phyloP scores from a whole-genome alignment of 2,888 invertebrate species.

The Chrysolina oricalcia region DNA sequence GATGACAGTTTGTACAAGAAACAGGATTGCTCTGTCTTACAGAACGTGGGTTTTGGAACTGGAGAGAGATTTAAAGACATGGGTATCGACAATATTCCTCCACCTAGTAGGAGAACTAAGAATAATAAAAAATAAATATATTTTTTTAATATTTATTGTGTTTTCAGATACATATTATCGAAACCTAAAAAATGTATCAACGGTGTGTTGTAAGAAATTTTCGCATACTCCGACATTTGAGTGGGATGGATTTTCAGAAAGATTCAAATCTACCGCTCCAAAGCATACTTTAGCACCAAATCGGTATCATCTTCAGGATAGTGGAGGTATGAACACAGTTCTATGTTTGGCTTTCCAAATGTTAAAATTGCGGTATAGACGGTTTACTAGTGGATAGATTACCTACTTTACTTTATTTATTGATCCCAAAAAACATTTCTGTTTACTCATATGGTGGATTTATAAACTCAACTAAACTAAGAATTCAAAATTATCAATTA shows the following conservation, averaged over 20 bases:
- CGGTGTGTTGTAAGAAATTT: slow-evolving; percentile 51
- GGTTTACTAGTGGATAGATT: too few relatives aligned
- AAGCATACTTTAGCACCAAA: slow-evolving; percentile 63
- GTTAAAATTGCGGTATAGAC: too few relatives aligned
- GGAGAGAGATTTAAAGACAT: slow-evolving; percentile 45
- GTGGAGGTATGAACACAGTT: slow-evolving; percentile 41
- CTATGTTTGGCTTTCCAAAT: too few relatives aligned
- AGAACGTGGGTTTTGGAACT: slow-evolving; percentile 55
- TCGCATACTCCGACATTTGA: slow-evolving; percentile 63
- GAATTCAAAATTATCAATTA: too few relatives aligned
- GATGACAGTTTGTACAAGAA: slow-evolving; percentile 49
- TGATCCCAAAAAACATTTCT: too few relatives aligned
- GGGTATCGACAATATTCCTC: slow-evolving; percentile 41
- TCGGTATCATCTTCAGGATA: slow-evolving; percentile 60
- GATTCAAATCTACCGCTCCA: slow-evolving; percentile 61
- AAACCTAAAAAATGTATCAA: slow-evolving; percentile 34
- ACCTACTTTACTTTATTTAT: too few relatives aligned
- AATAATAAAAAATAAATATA: neutral
- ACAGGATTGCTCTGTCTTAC: slow-evolving; percentile 32
- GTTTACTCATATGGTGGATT: too few relatives aligned
- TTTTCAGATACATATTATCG: slow-evolving; percentile 44
- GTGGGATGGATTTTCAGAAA: slow-evolving; percentile 63
- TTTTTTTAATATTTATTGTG: neutral
- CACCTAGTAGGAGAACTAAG: slow-evolving; percentile 49
- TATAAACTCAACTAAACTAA: too few relatives aligned